phyloP scores from a whole-genome alignment of 30 jellyfish, hydroid and myxozoan species.

The Pseudorhiza aurosa region DNA sequence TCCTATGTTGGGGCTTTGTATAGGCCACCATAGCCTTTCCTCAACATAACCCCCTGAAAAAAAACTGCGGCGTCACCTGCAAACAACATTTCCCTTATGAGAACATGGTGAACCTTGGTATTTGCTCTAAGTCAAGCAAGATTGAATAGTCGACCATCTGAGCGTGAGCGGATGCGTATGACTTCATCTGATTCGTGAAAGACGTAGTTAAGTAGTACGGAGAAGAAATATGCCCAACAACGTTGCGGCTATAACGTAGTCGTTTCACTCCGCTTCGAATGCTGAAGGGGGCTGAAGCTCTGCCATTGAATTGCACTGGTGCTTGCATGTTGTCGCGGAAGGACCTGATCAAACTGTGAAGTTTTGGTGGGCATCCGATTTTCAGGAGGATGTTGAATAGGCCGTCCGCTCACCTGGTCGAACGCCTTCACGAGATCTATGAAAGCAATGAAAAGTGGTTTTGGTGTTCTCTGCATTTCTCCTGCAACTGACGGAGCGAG shows the following conservation, averaged over 20 bases:
- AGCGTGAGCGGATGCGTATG: conserved; percentile 38
- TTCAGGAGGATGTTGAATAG: conserved; percentile 5
- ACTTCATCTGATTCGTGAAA: conserved; percentile 22
- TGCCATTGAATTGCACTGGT: no score
- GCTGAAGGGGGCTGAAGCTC: no score
- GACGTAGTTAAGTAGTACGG: conserved; percentile 46
- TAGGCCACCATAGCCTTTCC: no score
- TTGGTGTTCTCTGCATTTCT: conserved; percentile 18
- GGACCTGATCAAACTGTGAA: background rate
- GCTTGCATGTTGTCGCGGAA: conserved; percentile 37
- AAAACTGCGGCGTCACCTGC: no score
- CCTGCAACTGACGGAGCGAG: conserved; percentile 35
- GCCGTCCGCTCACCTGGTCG: conserved; percentile 23
- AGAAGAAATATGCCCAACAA: conserved; percentile 56
- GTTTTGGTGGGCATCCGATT: conserved; percentile 16
- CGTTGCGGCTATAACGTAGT: conserved; percentile 27
- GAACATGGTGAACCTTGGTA: conserved; percentile 15
- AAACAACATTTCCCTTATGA: conserved; percentile 73
- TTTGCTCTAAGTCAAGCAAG: conserved; percentile 45
- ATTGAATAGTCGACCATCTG: conserved; percentile 56
- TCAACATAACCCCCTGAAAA: no score
- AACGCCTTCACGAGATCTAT: conserved; percentile 32
- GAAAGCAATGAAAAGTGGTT: conserved; percentile 12
- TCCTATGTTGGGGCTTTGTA: no score
- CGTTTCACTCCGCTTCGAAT: no score